A percentile compares a stretch with the other conserved stretches of the same genome.
Evolutionary conservation across 1,140 invertebrate genomes (phyloP).

Genomic region (Dendrolimus kikuchii): DNA sequence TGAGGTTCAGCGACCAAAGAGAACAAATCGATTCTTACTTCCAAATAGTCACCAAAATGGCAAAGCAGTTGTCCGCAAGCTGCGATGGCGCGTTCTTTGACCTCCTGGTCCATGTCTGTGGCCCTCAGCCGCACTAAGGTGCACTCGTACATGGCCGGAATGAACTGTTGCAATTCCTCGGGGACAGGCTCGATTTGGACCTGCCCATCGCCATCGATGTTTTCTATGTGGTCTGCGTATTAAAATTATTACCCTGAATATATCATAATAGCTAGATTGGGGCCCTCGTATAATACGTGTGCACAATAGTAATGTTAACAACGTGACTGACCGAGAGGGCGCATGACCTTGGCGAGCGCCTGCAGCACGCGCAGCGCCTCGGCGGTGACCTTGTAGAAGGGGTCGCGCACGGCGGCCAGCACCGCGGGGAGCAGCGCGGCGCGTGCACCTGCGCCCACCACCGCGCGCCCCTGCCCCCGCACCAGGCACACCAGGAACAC

Average conservation of each 20-base stretch:
- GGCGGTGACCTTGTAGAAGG: constrained; percentile 98
- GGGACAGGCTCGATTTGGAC: constrained; percentile 58
- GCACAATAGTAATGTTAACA: too few relatives aligned
- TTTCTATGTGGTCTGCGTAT: constrained; percentile 25
- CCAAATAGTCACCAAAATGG: constrained; percentile 89
- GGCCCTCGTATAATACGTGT: too few relatives aligned
- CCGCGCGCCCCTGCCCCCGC: constrained; percentile 77
- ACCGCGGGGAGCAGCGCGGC: constrained; percentile 89
- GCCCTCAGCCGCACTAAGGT: constrained; percentile 90
- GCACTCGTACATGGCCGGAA: constrained; percentile 87
- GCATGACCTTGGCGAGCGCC: constrained; percentile 94
- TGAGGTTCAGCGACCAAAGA: background rate
- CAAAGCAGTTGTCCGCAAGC: constrained; percentile 97
- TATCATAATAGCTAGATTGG: too few relatives aligned
- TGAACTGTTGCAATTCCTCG: constrained; percentile 83
- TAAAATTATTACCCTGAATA: too few relatives aligned
- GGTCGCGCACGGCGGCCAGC: constrained; percentile 91
- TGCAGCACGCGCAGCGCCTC: constrained; percentile 93
- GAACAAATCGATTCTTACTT: constrained; percentile 36
- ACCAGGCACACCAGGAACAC: constrained; percentile 93
- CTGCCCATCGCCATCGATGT: constrained; percentile 17
- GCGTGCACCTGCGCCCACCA: constrained; percentile 81
- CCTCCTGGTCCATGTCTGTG: constrained; percentile 98
- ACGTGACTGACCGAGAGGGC: constrained; percentile 82
- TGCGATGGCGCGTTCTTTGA: constrained; percentile 97